Conservation (phyloP, 2,113 vertebrate genomes). For the Toxotes chatareus region DNA sequence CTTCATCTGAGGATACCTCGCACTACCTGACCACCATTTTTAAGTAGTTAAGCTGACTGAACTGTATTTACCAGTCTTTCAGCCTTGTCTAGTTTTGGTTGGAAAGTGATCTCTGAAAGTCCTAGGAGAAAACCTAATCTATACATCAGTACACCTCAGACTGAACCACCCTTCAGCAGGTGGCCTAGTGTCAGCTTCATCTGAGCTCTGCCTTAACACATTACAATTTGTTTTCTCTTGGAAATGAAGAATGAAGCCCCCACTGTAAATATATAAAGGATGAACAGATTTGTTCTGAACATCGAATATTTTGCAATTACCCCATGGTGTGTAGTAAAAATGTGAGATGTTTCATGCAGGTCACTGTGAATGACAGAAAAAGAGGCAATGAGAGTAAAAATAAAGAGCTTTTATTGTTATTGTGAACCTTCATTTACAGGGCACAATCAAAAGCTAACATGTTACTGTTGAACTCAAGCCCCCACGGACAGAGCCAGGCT, state of each 20-base stretch:
- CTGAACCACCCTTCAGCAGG: background rate
- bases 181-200: background rate
- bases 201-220: background rate
- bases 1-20: background rate
- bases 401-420: background rate
- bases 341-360: background rate
- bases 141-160: background rate
- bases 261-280: background rate
- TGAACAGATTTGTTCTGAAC: background rate
- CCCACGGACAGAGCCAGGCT: no score
- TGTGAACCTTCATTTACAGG: background rate
- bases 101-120: slow-evolving; percentile 15
- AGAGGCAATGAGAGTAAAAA: background rate
- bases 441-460: slow-evolving; percentile 12
- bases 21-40: background rate
- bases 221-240: background rate
- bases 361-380: slow-evolving; percentile 14
- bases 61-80: slow-evolving; percentile 9
- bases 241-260: background rate
- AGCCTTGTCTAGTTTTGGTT: background rate
- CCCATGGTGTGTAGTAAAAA: background rate
- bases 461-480: background rate
- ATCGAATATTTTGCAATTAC: background rate
- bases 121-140: background rate
- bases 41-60: background rate